These are phyloP conservation scores for Amorpha juglandis DNA, from an alignment of 2,888 invertebrate genomes.

Conservation along the genomic window DNA sequence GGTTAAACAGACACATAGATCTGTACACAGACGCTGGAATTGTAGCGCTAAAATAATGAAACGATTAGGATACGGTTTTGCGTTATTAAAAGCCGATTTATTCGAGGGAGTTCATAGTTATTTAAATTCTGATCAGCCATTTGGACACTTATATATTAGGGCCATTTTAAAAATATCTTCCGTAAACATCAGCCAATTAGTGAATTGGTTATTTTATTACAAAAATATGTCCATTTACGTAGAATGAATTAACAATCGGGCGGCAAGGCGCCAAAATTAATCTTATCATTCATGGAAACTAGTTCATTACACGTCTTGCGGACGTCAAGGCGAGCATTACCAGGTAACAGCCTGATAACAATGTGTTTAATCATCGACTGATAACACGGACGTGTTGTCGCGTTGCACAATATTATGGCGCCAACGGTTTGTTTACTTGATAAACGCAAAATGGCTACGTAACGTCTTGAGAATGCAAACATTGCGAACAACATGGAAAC, in stretches of 20 bases:
- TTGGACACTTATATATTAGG: too few relatives aligned
- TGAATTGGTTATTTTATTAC: too few relatives aligned
- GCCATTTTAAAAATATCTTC: too few relatives aligned
- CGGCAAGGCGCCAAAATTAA: slow-evolving; percentile 63
- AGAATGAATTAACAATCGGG: slow-evolving; percentile 42
- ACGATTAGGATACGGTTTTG: too few relatives aligned
- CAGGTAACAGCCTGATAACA: slow-evolving; percentile 59
- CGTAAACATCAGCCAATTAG: too few relatives aligned
- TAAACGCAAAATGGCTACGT: slow-evolving; percentile 35
- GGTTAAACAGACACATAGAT: too few relatives aligned
- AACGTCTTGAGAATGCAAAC: slow-evolving; percentile 19
- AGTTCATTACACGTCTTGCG: slow-evolving; percentile 57
- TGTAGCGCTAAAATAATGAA: too few relatives aligned
- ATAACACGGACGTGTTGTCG: slow-evolving; percentile 38
- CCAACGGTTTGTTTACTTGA: slow-evolving; percentile 54
- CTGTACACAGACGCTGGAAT: too few relatives aligned
- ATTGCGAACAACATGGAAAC: neutral
- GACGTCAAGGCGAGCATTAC: slow-evolving; percentile 52
- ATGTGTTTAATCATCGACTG: slow-evolving; percentile 55
- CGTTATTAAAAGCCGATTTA: too few relatives aligned
- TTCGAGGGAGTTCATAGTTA: too few relatives aligned
- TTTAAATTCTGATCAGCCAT: too few relatives aligned
- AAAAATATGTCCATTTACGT: slow-evolving; percentile 2
- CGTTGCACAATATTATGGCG: slow-evolving; percentile 46
- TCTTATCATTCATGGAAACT: slow-evolving; percentile 68